Evolutionary conservation across 2,113 vertebrate genomes (phyloP), one percentile per base, ranked within the genome.

Genomic region (Microtus richardsoni): DNA sequence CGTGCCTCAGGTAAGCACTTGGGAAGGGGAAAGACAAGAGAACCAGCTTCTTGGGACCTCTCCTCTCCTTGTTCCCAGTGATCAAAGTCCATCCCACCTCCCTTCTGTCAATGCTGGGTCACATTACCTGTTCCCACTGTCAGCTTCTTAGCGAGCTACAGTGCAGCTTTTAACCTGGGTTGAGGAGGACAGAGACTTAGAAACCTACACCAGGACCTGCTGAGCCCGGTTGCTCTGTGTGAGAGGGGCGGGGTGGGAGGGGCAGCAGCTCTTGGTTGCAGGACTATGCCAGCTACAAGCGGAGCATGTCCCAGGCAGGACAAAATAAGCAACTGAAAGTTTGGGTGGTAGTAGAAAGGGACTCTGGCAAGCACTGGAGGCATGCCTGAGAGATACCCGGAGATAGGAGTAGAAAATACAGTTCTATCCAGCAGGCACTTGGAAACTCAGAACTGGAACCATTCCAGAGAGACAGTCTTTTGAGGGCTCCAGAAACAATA

Each of bases 401-500:
- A 87, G 70, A 77, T 54, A 77, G 54, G 49, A 44, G n/a, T 19
- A 54, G 54, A 82, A 91, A 78, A 10, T 33, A 21, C 11, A 26
- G 47, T 28, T n/a, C 41, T 22, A 39, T 49, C 54, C 52, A 84
- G 24, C 21, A 85, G 28, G 52, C 47, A 62, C 22, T 5, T 93
- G 24, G 26, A 88, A 88, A 77, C 75, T 91, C 68, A 68, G 74
- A 96, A 80, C 30, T 66, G 12, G 58, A 95, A 58, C 58, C 47
- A 75, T 39, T 58, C 80, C 30, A 54, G 54, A 44, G 22, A 96
- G 49, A 91, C 8, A 52, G 33, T 64, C 33, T 75, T 88, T 77
- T 88, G 83, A 93, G 80, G 64, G 24, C 86, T 74, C 41, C 39
- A 94, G 86, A 94, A 88, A 87, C 71, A 92, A 89, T 68, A 52